Conservation (phyloP, 2,113 vertebrate species). For the Sinocyclocheilus rhinocerous region DNA sequence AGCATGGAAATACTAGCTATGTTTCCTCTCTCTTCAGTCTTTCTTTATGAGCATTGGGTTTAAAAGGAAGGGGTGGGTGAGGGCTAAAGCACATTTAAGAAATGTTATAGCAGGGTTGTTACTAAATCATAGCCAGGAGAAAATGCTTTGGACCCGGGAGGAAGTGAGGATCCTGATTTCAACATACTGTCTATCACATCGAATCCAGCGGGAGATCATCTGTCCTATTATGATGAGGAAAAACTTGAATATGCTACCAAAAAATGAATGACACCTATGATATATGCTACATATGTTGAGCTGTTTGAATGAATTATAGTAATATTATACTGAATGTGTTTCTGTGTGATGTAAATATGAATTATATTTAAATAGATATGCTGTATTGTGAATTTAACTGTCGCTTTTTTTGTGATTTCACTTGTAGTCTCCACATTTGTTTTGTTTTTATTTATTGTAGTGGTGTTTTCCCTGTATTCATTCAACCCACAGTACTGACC, state of each 20-base stretch:
- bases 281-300: conserved; percentile 61
- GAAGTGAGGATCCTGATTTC: conserved; percentile 63
- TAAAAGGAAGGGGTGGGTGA: conserved; percentile 59
- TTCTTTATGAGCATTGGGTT: conserved; percentile 9
- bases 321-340: conserved; percentile 70
- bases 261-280: conserved; percentile 46
- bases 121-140: conserved; percentile 21
- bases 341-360: conserved; percentile 79
- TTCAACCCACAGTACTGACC: conserved; percentile 1
- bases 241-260: conserved; percentile 65
- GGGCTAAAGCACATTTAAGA: conserved; percentile 37
- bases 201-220: conserved; percentile 70
- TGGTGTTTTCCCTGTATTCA: neutral
- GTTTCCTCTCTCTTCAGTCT: conserved; percentile 65
- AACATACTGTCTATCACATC: conserved; percentile 68
- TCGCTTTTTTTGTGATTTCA: conserved; percentile 26
- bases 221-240: conserved; percentile 62
- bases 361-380: conserved; percentile 50
- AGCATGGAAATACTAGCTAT: conserved; percentile 67
- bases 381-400: conserved; percentile 30
- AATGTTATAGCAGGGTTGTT: conserved; percentile 50
- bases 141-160: conserved; percentile 23
- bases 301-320: conserved; percentile 66
- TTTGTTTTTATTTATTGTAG: neutral
- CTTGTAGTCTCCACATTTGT: conserved; percentile 1